Conservation (phyloP, 1,140 invertebrate genomes). For the Rhopalosiphum maidis region DNA sequence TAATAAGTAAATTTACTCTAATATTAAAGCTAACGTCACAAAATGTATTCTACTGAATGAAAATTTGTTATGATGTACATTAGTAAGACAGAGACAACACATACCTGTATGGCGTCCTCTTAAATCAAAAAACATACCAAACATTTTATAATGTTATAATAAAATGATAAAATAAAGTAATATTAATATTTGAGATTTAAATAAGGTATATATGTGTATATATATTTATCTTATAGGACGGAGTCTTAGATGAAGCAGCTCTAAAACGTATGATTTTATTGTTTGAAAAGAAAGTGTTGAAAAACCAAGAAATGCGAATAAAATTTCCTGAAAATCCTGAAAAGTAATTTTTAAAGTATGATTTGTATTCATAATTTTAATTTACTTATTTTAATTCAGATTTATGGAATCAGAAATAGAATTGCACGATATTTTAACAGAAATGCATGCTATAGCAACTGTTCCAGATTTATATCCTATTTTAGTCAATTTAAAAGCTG, state of each 20-base stretch:
- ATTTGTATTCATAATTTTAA: constrained; percentile 12
- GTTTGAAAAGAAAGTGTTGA: constrained; percentile 93
- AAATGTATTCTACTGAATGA: too few relatives aligned
- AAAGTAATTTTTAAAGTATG: constrained; percentile 69
- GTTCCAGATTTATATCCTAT: constrained; percentile 94
- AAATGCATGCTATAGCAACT: constrained; percentile 93
- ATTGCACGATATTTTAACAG: constrained; percentile 89
- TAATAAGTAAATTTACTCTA: too few relatives aligned
- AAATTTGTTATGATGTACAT: too few relatives aligned
- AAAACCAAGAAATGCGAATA: constrained; percentile 97
- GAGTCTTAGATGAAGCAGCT: constrained; percentile 83
- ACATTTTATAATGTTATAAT: not conserved
- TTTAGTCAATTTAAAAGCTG: constrained; percentile 85
- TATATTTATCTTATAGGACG: constrained; percentile 61
- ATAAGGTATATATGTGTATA: not conserved
- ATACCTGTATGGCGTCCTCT: too few relatives aligned
- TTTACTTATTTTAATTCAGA: constrained; percentile 64
- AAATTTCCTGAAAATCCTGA: constrained; percentile 97
- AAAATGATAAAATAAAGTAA: not conserved
- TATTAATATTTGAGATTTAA: not conserved
- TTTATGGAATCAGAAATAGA: constrained; percentile 99
- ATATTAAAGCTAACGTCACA: too few relatives aligned
- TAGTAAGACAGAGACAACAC: too few relatives aligned
- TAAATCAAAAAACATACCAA: not conserved
- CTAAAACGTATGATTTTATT: constrained; percentile 88